Conservation (phyloP, 2,113 vertebrate genomes). For the Apodemus speciosus region DNA sequence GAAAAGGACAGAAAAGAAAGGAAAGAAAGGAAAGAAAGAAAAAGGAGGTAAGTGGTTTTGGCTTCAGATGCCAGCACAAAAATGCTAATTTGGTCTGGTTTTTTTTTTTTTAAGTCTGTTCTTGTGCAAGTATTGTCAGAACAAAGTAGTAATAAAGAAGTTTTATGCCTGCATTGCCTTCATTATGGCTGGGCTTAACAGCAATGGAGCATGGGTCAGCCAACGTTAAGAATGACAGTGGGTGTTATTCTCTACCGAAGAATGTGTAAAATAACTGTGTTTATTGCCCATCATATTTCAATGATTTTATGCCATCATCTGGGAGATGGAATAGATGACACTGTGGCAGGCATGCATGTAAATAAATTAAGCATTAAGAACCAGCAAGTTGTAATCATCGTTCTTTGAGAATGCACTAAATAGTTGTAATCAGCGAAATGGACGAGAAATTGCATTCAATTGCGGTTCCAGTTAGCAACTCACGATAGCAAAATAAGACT, state of each 20-base stretch:
- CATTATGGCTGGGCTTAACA: conserved; percentile 80
- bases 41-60: conserved; percentile 51
- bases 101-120: conserved; percentile 83
- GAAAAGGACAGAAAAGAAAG: rapidly evolving
- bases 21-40: neutral
- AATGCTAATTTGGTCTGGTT: conserved; percentile 74
- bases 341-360: conserved; percentile 85
- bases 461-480: conserved; percentile 77
- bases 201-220: conserved; percentile 80
- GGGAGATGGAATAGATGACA: conserved; percentile 85
- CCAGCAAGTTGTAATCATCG: conserved; percentile 86
- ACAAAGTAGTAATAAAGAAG: conserved; percentile 80
- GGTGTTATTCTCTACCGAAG: conserved; percentile 80
- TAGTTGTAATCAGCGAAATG: conserved; percentile 87
- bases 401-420: conserved; percentile 87
- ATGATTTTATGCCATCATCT: conserved; percentile 86
- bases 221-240: conserved; percentile 77
- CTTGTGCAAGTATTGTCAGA: conserved; percentile 71
- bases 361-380: conserved; percentile 90
- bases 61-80: conserved; percentile 78
- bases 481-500: conserved; percentile 77
- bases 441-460: conserved; percentile 86
- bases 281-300: conserved; percentile 86
- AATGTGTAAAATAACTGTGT: conserved; percentile 77
- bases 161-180: conserved; percentile 75